These are phyloP conservation scores for Morinoia aosen DNA, from an alignment of 2,888 invertebrate species.

Conservation along the genomic window DNA sequence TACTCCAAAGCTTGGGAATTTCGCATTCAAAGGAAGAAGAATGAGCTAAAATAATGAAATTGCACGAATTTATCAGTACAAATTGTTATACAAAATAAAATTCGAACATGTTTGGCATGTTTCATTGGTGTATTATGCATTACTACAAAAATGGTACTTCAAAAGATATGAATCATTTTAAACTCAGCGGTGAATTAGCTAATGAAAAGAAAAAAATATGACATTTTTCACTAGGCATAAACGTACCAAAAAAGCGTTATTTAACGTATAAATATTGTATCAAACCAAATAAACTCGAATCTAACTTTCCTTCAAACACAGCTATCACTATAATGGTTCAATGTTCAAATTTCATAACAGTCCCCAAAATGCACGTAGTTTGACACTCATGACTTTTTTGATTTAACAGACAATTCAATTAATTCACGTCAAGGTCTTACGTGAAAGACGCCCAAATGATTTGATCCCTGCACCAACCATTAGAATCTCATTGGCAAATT, in stretches of 20 bases:
- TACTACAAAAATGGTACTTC: too few species aligned
- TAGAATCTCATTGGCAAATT: not conserved
- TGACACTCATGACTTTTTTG: not conserved
- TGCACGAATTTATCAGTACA: too few species aligned
- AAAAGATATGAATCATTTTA: too few species aligned
- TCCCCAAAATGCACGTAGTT: not conserved
- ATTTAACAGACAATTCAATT: not conserved
- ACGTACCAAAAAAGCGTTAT: not conserved
- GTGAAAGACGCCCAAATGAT: not conserved
- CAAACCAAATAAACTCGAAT: not conserved
- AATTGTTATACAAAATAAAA: too few species aligned
- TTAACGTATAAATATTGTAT: not conserved
- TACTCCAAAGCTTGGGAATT: too few species aligned
- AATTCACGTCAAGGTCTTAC: not conserved
- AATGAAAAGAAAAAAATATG: too few species aligned
- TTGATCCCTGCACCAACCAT: not conserved
- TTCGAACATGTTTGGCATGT: too few species aligned
- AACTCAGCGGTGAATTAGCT: too few species aligned
- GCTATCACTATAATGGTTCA: not conserved
- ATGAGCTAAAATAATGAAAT: too few species aligned
- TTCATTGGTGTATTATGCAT: too few species aligned
- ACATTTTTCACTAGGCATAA: not conserved
- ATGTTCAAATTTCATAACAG: not conserved
- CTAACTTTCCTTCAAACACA: not conserved
- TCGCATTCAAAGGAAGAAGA: too few species aligned